Percentiles rank a stretch among this genome's conserved stretches.
Evolutionary conservation across 2,888 invertebrate species (phyloP).

Genomic region (Tryphoninae sp.): DNA sequence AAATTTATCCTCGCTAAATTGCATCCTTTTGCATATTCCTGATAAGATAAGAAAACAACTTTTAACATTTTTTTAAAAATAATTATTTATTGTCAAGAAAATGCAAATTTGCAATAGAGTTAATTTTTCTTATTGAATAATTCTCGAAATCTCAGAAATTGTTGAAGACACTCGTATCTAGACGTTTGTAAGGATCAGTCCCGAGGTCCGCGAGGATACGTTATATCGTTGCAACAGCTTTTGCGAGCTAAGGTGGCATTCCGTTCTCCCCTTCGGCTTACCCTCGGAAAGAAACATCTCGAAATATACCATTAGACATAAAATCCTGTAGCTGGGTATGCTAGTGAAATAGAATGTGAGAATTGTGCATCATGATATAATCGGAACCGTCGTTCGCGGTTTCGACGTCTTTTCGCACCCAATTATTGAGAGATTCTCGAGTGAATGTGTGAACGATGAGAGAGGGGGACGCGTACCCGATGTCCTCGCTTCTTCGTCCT

Average conservation of each 20-base stretch:
- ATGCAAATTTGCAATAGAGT: too few relatives aligned
- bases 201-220: too few relatives aligned
- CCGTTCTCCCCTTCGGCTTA: background rate
- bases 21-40: background rate
- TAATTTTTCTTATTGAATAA: too few relatives aligned
- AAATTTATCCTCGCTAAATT: background rate
- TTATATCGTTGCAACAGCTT: slow-evolving; percentile 17
- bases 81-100: too few relatives aligned
- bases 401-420: slow-evolving; percentile 66
- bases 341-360: slow-evolving; percentile 29
- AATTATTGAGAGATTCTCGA: slow-evolving; percentile 65
- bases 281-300: slow-evolving; percentile 37
- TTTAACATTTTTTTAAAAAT: too few relatives aligned
- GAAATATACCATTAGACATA: slow-evolving; percentile 51
- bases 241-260: slow-evolving; percentile 1
- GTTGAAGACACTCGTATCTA: too few relatives aligned
- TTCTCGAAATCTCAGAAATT: too few relatives aligned
- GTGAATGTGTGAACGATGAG: slow-evolving; percentile 44
- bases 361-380: slow-evolving; percentile 60
- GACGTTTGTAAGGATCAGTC: too few relatives aligned
- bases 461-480: slow-evolving; percentile 52
- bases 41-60: too few relatives aligned
- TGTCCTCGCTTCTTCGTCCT: slow-evolving; percentile 45
- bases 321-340: slow-evolving; percentile 6
- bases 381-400: slow-evolving; percentile 51